Percentiles rank a stretch among this genome's conserved stretches.
phyloP scores from a whole-genome alignment of 2,888 invertebrate genomes.

The Amblyjoppa proteus region DNA sequence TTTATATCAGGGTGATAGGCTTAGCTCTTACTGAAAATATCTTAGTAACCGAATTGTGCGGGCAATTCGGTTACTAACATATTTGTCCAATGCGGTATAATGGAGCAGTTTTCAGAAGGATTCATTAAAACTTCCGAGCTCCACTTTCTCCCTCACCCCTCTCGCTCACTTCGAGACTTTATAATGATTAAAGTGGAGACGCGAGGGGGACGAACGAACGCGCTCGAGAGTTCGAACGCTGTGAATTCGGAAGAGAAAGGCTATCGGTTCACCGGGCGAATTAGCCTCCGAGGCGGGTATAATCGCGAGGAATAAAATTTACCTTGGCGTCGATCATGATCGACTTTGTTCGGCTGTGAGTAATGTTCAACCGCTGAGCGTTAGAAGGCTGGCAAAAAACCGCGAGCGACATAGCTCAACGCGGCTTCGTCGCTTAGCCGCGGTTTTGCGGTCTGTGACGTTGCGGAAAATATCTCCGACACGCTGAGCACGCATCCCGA shows the following conservation, averaged over 20 bases:
- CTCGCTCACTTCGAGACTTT: slow-evolving; percentile 18
- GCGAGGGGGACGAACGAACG: slow-evolving; percentile 3
- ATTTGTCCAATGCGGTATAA: slow-evolving; percentile 9
- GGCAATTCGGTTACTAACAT: slow-evolving; percentile 13
- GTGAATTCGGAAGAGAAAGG: slow-evolving; percentile 20
- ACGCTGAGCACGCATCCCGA: slow-evolving; percentile 29
- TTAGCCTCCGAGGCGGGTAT: slow-evolving; percentile 26
- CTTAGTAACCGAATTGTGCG: not conserved
- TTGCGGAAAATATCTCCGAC: slow-evolving; percentile 11
- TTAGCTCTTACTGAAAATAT: too few relatives aligned
- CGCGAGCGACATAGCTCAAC: not conserved
- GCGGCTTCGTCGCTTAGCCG: not conserved
- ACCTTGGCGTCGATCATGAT: not conserved
- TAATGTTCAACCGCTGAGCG: not conserved
- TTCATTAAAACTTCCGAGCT: slow-evolving; percentile 33
- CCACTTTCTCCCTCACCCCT: not conserved
- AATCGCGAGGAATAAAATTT: slow-evolving; percentile 15
- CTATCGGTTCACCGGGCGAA: slow-evolving; percentile 26
- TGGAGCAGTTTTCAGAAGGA: slow-evolving; percentile 18
- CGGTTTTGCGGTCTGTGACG: not conserved
- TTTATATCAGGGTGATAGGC: too few relatives aligned
- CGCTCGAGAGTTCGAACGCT: slow-evolving; percentile 4
- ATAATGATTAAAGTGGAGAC: slow-evolving; percentile 38
- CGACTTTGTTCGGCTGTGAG: not conserved
- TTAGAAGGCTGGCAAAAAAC: not conserved